phyloP scores from a whole-genome alignment of 2,113 vertebrate species.

The Tragelaphus imberbis region DNA sequence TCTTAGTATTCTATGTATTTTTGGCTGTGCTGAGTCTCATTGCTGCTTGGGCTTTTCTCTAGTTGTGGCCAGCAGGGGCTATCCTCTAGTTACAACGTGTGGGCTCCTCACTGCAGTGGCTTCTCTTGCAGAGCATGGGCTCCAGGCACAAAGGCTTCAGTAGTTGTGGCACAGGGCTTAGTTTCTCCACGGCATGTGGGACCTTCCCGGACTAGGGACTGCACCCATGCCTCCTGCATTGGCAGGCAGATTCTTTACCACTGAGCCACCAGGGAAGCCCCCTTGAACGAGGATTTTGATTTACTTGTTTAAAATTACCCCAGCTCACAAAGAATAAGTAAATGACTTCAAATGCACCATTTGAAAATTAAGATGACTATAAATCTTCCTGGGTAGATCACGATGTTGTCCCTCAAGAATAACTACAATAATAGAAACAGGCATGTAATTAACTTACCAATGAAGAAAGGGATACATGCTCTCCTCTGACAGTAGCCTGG shows the following conservation, averaged over 20 bases:
- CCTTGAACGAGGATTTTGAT: neutral
- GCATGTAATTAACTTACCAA: neutral
- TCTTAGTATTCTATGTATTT: neutral
- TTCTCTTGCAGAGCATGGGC: neutral
- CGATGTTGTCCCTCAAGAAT: neutral
- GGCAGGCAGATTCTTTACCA: neutral
- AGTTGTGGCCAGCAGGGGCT: neutral
- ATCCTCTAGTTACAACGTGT: rapidly evolving
- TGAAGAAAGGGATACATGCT: neutral
- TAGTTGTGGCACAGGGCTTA: neutral
- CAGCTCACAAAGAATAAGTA: neutral
- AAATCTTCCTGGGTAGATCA: neutral
- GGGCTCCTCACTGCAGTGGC: neutral
- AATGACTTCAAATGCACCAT: neutral
- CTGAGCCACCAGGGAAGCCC: neutral
- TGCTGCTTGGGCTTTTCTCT: neutral
- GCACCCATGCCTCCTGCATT: neutral
- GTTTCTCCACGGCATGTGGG: neutral
- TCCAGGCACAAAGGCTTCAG: neutral
- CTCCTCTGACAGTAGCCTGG: neutral
- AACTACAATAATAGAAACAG: neutral
- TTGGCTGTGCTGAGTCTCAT: neutral
- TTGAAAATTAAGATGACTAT: neutral
- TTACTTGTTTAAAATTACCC: neutral
- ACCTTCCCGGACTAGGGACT: neutral